These are phyloP conservation scores for Agrilus biguttatus DNA, from an alignment of 2,888 invertebrate species.

Conservation along the genomic window DNA sequence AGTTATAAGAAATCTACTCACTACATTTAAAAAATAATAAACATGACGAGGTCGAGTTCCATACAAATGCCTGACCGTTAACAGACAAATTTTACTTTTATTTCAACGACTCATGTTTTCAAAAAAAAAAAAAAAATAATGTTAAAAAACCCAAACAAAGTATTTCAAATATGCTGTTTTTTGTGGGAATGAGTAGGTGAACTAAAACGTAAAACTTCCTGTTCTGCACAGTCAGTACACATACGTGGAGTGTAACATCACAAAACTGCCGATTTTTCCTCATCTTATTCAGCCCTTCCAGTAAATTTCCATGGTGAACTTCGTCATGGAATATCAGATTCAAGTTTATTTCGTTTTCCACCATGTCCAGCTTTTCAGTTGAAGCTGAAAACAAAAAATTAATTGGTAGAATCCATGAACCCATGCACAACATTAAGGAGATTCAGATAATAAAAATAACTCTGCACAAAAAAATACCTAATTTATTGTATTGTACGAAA, in stretches of 20 bases:
- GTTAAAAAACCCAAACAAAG: neutral
- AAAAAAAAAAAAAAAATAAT: neutral
- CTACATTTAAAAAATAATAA: constrained; percentile 30
- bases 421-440: too few species aligned
- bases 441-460: too few species aligned
- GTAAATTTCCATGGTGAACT: constrained; percentile 42
- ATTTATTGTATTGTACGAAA: too few species aligned
- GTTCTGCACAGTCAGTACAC: constrained; percentile 29
- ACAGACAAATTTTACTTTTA: constrained; percentile 24
- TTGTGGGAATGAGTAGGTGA: constrained; percentile 15
- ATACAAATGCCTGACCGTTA: constrained; percentile 32
- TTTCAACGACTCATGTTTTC: constrained; percentile 11
- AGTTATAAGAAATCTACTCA: constrained; percentile 30
- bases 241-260: constrained; percentile 70
- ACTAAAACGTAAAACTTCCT: constrained; percentile 15
- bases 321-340: constrained; percentile 41
- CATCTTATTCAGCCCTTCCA: constrained; percentile 60
- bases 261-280: constrained; percentile 74
- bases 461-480: too few species aligned
- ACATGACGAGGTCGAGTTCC: constrained; percentile 28
- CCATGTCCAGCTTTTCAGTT: constrained; percentile 4
- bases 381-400: too few species aligned
- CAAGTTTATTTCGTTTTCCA: constrained; percentile 15
- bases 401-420: too few species aligned
- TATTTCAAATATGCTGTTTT: neutral